Base-by-base conservation (phyloP, 1,140 invertebrate species). In the Trachelipus rathkii region DNA sequence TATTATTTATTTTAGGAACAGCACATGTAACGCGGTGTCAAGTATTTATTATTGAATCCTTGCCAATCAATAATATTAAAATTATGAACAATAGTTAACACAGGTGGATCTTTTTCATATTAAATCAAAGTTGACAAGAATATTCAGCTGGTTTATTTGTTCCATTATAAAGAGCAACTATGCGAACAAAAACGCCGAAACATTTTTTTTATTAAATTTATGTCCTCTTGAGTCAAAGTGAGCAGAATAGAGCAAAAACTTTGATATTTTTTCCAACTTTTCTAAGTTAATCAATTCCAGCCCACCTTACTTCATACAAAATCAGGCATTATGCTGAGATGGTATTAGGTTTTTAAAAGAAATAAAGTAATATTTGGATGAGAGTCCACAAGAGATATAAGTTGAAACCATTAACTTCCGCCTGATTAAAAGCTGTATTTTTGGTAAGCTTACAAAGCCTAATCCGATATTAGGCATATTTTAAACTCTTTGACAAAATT, bases 21-120 rank as follows among this genome's bases (percentile, higher is more conserved):
- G 15, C 9, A 15, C 46, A 50, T 9, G 46, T 10, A 50, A 50
- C 15, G 15, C 46, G 46, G 46, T 10, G 15, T 15, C 15, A 50
- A 50, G 9, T 50, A 15, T 15, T 50, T 15, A 10, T 9, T 10
- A 10, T 10, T 9, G 15, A 50, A 50, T 50, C 46, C 46, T n/a
- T n/a, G n/a, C n/a, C n/a, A n/a, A n/a, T n/a, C n/a, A n/a, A n/a
- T n/a, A n/a, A n/a, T n/a, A n/a, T 50, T 50, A 15, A 4, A 60
- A 60, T 8, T 2, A 60, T 60, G 50, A 60, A 60, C 19, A 60
- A 19, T 3, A 60, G 19, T 19, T 13, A 60, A 15, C 8, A 60
- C 50, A 60, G 50, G 50, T 60, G 50, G 50, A 60, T 60, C 50
- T 60, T 19, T 60, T 60, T 60, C 50, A 60, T n/a, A n/a, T 60